phyloP scores from a whole-genome alignment of 2,888 invertebrate species.

The Globia sparganii region DNA sequence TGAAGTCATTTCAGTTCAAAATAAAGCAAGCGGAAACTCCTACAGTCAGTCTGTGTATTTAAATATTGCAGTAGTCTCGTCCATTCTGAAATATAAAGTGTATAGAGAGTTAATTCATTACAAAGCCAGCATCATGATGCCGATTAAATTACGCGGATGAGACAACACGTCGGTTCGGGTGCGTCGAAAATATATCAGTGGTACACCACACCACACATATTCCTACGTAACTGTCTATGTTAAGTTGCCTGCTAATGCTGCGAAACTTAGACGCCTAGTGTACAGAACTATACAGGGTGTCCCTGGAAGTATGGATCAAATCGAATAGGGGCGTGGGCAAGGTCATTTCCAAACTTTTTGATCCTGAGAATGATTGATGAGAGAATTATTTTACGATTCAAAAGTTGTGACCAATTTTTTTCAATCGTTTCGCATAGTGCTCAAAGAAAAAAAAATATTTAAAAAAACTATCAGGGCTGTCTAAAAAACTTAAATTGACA shows the following conservation, averaged over 20 bases:
- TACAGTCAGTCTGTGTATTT: slow-evolving; percentile 6
- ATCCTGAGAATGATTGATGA: no score
- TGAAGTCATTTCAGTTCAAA: slow-evolving; percentile 29
- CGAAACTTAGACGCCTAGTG: slow-evolving; percentile 47
- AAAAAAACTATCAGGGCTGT: no score
- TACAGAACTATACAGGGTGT: slow-evolving; percentile 21
- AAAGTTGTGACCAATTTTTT: no score
- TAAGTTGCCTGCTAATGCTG: slow-evolving; percentile 50
- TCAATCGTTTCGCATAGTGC: no score
- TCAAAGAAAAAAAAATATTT: no score
- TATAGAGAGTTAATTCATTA: slow-evolving; percentile 79
- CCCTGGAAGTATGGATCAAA: no score
- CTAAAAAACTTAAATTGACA: no score
- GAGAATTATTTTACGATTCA: no score
- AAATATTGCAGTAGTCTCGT: slow-evolving; percentile 21
- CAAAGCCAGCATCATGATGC: slow-evolving; percentile 77
- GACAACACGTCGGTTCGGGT: slow-evolving; percentile 75
- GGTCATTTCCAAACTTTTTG: no score
- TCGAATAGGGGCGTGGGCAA: no score
- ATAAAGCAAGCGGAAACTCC: slow-evolving; percentile 18
- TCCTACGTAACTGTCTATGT: slow-evolving; percentile 47
- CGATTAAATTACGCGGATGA: slow-evolving; percentile 83
- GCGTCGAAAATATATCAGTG: slow-evolving; percentile 84
- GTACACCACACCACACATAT: slow-evolving; percentile 72
- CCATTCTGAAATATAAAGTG: slow-evolving; percentile 56